phyloP scores from a whole-genome alignment of 2,888 invertebrate genomes.

The Ornithoptera alexandrae region DNA sequence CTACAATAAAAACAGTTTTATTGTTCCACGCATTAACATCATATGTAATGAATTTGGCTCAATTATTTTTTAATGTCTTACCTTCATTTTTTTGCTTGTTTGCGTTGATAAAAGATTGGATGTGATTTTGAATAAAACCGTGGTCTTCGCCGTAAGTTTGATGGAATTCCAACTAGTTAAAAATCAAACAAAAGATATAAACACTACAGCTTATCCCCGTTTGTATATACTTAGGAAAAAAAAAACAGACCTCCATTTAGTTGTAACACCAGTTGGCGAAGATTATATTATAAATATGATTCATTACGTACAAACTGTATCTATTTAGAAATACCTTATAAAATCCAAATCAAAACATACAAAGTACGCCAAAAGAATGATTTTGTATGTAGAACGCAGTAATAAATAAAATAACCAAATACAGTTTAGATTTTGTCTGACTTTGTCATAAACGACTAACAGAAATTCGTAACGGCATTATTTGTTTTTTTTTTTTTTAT shows the following conservation, averaged over 20 bases:
- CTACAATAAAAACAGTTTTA: too few relatives aligned
- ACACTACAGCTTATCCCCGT: background rate
- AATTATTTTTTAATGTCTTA: conserved; percentile 4
- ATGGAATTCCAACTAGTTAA: conserved; percentile 16
- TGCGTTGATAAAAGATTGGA: conserved; percentile 45
- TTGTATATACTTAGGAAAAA: background rate
- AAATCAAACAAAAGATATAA: background rate
- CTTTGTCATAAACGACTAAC: conserved; percentile 26
- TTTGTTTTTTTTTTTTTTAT: background rate
- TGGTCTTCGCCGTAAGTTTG: conserved; percentile 24
- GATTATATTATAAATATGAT: conserved; percentile 15
- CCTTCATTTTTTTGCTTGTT: conserved; percentile 56
- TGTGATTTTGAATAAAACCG: conserved; percentile 46
- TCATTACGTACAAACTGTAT: conserved; percentile 21
- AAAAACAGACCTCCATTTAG: conserved; percentile 23
- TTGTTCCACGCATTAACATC: too few relatives aligned
- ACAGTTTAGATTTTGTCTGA: conserved; percentile 29
- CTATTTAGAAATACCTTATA: conserved; percentile 16
- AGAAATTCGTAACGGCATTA: conserved; percentile 22
- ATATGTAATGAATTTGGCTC: too few relatives aligned
- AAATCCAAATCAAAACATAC: conserved; percentile 17
- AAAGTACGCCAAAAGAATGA: conserved; percentile 26
- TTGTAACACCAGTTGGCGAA: conserved; percentile 6
- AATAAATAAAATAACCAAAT: conserved; percentile 22
- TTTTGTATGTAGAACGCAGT: conserved; percentile 21